phyloP scores from a whole-genome alignment of 92 coral and sea anemone species.

The Epizoanthus scotinus region DNA sequence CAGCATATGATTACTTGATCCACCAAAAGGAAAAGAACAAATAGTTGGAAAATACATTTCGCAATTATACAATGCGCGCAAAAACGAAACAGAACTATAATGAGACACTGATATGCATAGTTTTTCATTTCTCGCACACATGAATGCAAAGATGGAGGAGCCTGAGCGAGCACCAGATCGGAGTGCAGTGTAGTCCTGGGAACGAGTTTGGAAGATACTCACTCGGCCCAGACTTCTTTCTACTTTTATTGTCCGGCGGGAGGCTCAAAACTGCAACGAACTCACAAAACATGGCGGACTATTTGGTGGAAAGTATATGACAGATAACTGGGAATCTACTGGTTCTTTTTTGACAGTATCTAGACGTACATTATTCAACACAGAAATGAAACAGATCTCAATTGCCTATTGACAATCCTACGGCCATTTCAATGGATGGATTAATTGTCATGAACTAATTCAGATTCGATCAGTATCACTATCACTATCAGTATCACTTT shows the following conservation, averaged over 20 bases:
- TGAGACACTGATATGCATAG: too few relatives aligned
- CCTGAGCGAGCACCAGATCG: too few relatives aligned
- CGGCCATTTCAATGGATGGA: neutral
- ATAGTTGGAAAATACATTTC: too few relatives aligned
- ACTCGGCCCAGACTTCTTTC: slow-evolving; percentile 25
- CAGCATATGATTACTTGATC: too few relatives aligned
- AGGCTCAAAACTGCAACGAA: slow-evolving; percentile 39
- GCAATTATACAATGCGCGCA: too few relatives aligned
- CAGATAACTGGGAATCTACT: neutral
- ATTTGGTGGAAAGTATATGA: neutral
- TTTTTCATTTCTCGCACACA: too few relatives aligned
- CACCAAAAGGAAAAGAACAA: too few relatives aligned
- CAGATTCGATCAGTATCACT: neutral
- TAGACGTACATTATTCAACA: neutral
- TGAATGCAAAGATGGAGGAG: too few relatives aligned
- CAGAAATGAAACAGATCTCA: neutral
- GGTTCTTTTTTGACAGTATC: too few relatives aligned
- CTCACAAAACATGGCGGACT: slow-evolving; percentile 27
- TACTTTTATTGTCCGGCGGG: slow-evolving; percentile 37
- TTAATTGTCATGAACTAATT: neutral
- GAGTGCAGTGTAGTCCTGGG: too few relatives aligned
- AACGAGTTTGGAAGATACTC: neutral
- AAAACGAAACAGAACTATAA: too few relatives aligned
- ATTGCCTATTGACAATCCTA: neutral
- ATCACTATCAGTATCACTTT: too few relatives aligned